phyloP scores from a whole-genome alignment of 2,888 invertebrate genomes.

The Tipula lateralis region DNA sequence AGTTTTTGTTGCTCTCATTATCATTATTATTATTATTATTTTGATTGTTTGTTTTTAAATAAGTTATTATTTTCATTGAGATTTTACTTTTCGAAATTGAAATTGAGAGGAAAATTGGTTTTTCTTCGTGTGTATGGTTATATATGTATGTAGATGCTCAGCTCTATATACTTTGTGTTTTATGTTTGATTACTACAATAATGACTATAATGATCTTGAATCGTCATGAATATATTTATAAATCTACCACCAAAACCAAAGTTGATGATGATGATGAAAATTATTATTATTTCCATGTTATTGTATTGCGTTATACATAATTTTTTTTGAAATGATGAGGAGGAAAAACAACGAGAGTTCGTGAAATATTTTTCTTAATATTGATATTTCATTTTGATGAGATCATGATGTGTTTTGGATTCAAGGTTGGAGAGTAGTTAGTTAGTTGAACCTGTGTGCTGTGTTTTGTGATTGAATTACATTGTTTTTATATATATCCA shows the following conservation, averaged over 20 bases:
- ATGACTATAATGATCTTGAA: conserved; percentile 19
- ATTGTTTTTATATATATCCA: conserved; percentile 6
- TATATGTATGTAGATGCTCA: background rate
- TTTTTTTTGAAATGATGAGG: background rate
- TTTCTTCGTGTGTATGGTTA: background rate
- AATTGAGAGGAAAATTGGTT: background rate
- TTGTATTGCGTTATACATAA: background rate
- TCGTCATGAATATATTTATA: conserved; percentile 24
- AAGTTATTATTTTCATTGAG: background rate
- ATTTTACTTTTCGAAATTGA: background rate
- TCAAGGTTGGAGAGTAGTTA: conserved; percentile 9
- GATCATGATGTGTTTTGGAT: conserved; percentile 19
- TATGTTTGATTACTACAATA: background rate
- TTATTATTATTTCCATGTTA: conserved; percentile 15
- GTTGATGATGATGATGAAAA: background rate
- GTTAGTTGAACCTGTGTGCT: background rate
- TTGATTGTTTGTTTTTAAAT: conserved; percentile 9
- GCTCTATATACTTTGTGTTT: background rate
- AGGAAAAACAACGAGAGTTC: background rate
- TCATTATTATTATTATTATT: conserved; percentile 19
- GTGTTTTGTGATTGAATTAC: background rate
- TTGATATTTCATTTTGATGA: conserved; percentile 24
- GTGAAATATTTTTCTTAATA: conserved; percentile 19
- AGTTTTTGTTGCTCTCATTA: background rate
- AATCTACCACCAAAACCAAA: conserved; percentile 11